These are phyloP conservation scores for Tachyglossus aculeatus DNA, from an alignment of 2,797 vertebrate genomes.

Conservation along the genomic window DNA sequence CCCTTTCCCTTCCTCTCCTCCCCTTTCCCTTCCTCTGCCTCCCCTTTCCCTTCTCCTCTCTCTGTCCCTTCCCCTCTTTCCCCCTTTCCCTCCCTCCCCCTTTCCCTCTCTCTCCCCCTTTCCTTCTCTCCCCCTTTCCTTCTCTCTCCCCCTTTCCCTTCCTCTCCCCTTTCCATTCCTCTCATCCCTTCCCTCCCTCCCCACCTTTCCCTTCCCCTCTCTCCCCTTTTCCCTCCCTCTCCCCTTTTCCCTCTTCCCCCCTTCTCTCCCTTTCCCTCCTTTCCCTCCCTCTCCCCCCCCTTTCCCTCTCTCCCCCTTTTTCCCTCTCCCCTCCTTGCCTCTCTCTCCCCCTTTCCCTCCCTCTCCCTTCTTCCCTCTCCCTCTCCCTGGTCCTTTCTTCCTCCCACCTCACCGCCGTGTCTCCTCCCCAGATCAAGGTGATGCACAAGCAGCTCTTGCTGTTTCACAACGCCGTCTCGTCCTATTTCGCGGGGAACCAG, in stretches of 20 bases:
- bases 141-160: too few species aligned
- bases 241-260: too few species aligned
- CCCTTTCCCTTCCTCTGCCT: too few species aligned
- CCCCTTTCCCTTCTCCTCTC: too few species aligned
- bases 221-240: background rate
- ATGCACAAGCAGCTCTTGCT: slow-evolving; percentile 99
- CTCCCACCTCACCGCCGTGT: slow-evolving; percentile 37
- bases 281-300: background rate
- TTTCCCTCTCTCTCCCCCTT: too few species aligned
- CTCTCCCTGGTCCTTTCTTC: slow-evolving; percentile 16
- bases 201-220: background rate
- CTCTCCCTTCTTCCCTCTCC: slow-evolving; percentile 16
- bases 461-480: slow-evolving; percentile 97
- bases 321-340: background rate
- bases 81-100: too few species aligned
- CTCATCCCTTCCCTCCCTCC: slow-evolving; percentile 17
- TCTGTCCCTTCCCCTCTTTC: too few species aligned
- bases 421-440: slow-evolving; percentile 88
- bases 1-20: too few species aligned
- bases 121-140: too few species aligned
- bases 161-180: too few species aligned
- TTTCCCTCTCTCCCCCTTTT: too few species aligned
- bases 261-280: too few species aligned
- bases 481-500: slow-evolving; percentile 98
- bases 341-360: slow-evolving; percentile 5